These are phyloP conservation scores for Phthorimaea operculella DNA, from an alignment of 1,140 invertebrate genomes.

Conservation along the genomic window DNA sequence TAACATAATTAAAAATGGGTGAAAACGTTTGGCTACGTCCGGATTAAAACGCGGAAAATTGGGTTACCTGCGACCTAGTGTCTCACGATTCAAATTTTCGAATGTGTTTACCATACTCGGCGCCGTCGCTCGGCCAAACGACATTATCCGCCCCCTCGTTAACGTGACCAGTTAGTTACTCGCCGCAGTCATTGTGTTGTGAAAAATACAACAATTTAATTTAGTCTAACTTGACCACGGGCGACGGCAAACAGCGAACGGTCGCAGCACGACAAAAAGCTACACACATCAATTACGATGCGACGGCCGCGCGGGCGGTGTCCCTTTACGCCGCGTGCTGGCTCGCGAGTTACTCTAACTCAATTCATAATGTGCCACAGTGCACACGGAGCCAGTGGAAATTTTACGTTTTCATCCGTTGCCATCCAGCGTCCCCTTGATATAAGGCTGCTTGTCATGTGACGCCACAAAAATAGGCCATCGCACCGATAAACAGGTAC, in stretches of 20 bases:
- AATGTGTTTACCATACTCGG: conserved; percentile 4
- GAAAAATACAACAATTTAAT: conserved; percentile 65
- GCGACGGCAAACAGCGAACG: conserved; percentile 43
- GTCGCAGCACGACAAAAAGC: conserved; percentile 42
- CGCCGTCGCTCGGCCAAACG: conserved; percentile 28
- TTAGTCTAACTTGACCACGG: conserved; percentile 53
- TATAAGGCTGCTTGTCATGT: not conserved
- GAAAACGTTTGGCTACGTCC: not conserved
- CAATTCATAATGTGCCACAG: conserved; percentile 50
- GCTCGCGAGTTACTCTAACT: conserved; percentile 47
- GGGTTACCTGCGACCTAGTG: conserved; percentile 1
- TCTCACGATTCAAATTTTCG: not conserved
- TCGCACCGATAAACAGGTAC: not conserved
- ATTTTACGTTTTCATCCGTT: conserved; percentile 26
- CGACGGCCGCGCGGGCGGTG: conserved; percentile 13
- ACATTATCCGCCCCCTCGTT: conserved; percentile 51
- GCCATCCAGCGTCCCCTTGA: not conserved
- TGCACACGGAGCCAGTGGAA: conserved; percentile 23
- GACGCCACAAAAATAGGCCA: conserved; percentile 9
- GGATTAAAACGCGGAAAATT: not conserved
- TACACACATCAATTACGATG: conserved; percentile 57
- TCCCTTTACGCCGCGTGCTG: conserved; percentile 25
- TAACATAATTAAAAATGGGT: not conserved
- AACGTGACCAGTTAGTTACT: conserved; percentile 34
- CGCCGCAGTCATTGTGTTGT: conserved; percentile 48